phyloP scores from a whole-genome alignment of 1,140 invertebrate genomes.

The Heliconius hewitsoni region DNA sequence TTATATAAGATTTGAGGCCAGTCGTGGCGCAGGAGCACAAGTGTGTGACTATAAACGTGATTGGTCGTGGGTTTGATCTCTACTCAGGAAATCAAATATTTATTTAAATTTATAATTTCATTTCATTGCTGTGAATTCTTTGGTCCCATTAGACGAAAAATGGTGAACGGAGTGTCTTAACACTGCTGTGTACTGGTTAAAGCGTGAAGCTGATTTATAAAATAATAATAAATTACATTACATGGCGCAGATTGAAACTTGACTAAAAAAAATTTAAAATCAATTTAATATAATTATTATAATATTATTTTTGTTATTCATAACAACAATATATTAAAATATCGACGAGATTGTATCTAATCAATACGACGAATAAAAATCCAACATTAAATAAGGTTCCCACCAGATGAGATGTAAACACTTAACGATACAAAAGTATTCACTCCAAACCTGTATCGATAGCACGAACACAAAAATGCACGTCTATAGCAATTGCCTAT shows the following conservation, averaged over 20 bases:
- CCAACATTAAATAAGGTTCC: conserved; percentile 38
- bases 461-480: conserved; percentile 33
- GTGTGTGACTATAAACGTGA: not conserved
- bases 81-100: too few species aligned
- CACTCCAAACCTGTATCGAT: conserved; percentile 32
- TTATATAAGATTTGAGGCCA: too few species aligned
- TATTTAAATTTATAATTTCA: too few species aligned
- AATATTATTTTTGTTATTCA: not conserved
- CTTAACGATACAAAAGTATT: conserved; percentile 31
- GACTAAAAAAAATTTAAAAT: not conserved
- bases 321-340: not conserved
- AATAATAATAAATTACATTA: too few species aligned
- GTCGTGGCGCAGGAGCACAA: not conserved
- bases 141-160: too few species aligned
- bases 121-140: too few species aligned
- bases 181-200: too few species aligned
- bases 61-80: too few species aligned
- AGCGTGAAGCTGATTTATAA: too few species aligned
- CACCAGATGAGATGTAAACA: conserved; percentile 28
- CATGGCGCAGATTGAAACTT: not conserved
- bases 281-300: not conserved
- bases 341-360: conserved; percentile 15
- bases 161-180: too few species aligned
- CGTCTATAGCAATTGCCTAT: conserved; percentile 27
- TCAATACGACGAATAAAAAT: conserved; percentile 32